Conservation (phyloP, 2,888 invertebrate species). For the Liodrosophila aerea region DNA sequence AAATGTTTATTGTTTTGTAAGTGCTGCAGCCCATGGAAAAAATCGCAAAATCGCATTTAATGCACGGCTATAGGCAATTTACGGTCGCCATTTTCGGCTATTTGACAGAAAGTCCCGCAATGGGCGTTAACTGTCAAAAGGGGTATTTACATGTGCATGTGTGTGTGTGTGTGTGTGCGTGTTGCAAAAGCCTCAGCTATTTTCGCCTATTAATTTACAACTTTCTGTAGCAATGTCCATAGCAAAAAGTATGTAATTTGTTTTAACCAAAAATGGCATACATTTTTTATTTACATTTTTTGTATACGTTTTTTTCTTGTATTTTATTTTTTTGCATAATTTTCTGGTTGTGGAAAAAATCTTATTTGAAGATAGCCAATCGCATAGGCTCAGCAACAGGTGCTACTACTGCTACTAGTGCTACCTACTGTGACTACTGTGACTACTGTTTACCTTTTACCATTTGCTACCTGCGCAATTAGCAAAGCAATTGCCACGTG, state of each 20-base stretch:
- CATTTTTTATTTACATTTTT: conserved; percentile 5
- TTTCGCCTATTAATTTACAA: conserved; percentile 76
- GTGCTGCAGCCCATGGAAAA: conserved; percentile 52
- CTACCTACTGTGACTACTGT: conserved; percentile 10
- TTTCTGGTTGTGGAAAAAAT: conserved; percentile 29
- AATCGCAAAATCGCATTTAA: conserved; percentile 64
- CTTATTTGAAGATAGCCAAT: too few relatives aligned
- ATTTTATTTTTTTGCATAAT: conserved; percentile 42
- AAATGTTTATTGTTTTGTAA: conserved; percentile 76
- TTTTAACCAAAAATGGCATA: conserved; percentile 59
- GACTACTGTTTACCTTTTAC: conserved; percentile 16
- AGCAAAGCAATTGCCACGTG: conserved; percentile 55
- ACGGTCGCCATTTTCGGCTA: conserved; percentile 69
- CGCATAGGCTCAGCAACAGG: too few relatives aligned
- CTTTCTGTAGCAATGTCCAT: conserved; percentile 63
- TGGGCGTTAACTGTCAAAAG: conserved; percentile 68
- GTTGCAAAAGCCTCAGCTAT: conserved; percentile 54
- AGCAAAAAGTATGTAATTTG: conserved; percentile 48
- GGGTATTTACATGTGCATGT: conserved; percentile 7
- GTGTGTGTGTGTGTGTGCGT: conserved; percentile 8
- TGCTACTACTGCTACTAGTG: conserved; percentile 7
- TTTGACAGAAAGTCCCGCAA: conserved; percentile 70
- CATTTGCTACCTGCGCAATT: conserved; percentile 68
- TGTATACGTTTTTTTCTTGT: conserved; percentile 3
- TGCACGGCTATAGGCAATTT: conserved; percentile 65